Evolutionary conservation across 2,797 vertebrate genomes (phyloP).

Genomic region (Esox masquinongy): DNA sequence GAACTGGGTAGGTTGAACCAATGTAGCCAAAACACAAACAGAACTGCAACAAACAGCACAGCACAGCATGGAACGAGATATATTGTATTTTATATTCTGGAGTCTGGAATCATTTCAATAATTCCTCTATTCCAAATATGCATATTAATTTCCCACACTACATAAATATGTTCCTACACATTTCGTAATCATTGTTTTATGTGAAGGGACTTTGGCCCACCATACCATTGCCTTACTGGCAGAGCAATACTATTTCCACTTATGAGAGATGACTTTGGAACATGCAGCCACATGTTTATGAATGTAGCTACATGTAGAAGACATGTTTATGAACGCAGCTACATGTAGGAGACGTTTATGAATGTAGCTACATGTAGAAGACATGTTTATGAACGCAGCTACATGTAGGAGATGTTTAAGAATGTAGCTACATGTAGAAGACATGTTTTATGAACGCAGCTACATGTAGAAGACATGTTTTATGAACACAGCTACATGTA

Average conservation of each 20-base stretch:
- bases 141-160: not conserved
- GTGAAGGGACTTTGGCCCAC: not conserved
- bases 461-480: slow-evolving; percentile 7
- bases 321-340: slow-evolving; percentile 10
- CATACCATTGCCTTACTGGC: not conserved
- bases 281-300: slow-evolving; percentile 2
- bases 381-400: slow-evolving; percentile 10
- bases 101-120: not conserved
- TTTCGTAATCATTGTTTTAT: not conserved
- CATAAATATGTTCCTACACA: not conserved
- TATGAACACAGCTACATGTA: slow-evolving; percentile 9
- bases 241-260: not conserved
- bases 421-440: too few relatives aligned
- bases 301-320: not conserved
- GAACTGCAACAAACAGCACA: not conserved
- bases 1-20: not conserved
- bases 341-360: too few relatives aligned
- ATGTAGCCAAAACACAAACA: not conserved
- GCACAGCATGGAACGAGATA: not conserved
- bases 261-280: not conserved
- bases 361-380: not conserved
- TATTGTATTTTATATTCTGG: not conserved
- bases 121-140: not conserved
- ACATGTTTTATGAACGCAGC: too few relatives aligned
- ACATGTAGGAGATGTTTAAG: too few relatives aligned